Percentiles rank a stretch among this genome's conserved stretches.
These are phyloP conservation scores for Ostrea denselamellosa DNA, from an alignment of 1,140 invertebrate genomes.

Conservation along the genomic window DNA sequence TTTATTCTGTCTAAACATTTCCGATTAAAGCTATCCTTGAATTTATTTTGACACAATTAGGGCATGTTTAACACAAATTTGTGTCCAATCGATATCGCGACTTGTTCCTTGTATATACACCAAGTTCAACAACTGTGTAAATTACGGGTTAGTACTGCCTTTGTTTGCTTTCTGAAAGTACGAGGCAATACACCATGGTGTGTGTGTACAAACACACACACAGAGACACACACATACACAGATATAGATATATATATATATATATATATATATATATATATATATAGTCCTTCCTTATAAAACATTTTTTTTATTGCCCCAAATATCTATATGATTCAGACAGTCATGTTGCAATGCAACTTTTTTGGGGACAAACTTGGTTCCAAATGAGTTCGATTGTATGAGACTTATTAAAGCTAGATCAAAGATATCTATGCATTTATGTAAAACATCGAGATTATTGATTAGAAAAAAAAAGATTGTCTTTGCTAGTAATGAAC, in stretches of 20 bases:
- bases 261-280: too few relatives aligned
- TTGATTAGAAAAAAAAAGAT: neutral
- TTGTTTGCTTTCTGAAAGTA: neutral
- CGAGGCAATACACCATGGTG: too few relatives aligned
- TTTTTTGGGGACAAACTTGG: too few relatives aligned
- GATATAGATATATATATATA: too few relatives aligned
- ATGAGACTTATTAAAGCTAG: neutral
- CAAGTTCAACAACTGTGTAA: constrained; percentile 7
- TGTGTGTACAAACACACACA: too few relatives aligned
- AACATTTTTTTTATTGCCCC: too few relatives aligned
- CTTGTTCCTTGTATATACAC: neutral
- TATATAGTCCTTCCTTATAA: too few relatives aligned
- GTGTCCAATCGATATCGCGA: constrained; percentile 18
- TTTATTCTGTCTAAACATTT: constrained; percentile 31
- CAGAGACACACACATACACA: too few relatives aligned
- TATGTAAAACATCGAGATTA: neutral
- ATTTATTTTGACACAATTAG: constrained; percentile 35
- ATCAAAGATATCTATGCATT: neutral
- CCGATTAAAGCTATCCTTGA: constrained; percentile 32
- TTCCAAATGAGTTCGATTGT: too few relatives aligned
- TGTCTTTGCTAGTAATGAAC: neutral
- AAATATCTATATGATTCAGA: too few relatives aligned
- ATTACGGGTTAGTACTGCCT: neutral
- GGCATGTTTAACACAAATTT: constrained; percentile 11
- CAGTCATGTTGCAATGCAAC: too few relatives aligned